phyloP scores from a whole-genome alignment of 92 coral and sea anemone species.

The Porites cylindrica region DNA sequence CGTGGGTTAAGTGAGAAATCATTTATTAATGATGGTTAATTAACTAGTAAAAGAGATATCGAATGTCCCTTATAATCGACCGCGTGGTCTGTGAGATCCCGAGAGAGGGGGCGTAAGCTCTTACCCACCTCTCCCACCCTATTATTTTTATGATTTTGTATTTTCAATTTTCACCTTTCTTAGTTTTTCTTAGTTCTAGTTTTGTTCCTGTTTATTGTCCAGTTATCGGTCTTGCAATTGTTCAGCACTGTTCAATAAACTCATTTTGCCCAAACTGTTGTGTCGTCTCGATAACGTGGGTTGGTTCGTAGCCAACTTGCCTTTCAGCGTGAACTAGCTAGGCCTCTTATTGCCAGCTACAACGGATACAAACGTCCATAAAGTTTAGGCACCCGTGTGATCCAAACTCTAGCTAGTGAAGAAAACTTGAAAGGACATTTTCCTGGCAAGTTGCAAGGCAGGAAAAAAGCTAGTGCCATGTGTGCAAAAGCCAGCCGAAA shows the following conservation, averaged over 20 bases:
- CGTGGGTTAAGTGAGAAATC: slow-evolving; percentile 9
- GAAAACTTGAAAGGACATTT: too few relatives aligned
- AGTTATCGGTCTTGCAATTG: not conserved
- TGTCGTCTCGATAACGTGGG: slow-evolving; percentile 1
- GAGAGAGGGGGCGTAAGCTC: slow-evolving; percentile 16
- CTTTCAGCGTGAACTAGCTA: too few relatives aligned
- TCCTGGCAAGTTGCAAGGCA: too few relatives aligned
- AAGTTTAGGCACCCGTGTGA: too few relatives aligned
- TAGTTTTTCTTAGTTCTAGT: not conserved
- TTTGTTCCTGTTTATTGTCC: not conserved
- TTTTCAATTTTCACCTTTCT: not conserved
- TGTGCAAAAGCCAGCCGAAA: too few relatives aligned
- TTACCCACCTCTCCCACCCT: slow-evolving; percentile 4
- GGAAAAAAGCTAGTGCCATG: too few relatives aligned
- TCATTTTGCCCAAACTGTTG: slow-evolving; percentile 9
- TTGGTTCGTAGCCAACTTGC: not conserved
- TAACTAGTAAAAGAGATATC: slow-evolving; percentile 24
- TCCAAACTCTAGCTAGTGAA: too few relatives aligned
- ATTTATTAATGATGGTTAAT: slow-evolving; percentile 23
- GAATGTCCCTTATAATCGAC: slow-evolving; percentile 5
- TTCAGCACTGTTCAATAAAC: slow-evolving; percentile 1
- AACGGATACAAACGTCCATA: too few relatives aligned
- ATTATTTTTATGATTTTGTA: not conserved
- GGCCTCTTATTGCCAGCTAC: too few relatives aligned
- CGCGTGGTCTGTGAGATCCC: slow-evolving; percentile 2